These are phyloP conservation scores for Gambusia yucatana DNA, from an alignment of 2,797 vertebrate genomes.

Conservation along the genomic window DNA sequence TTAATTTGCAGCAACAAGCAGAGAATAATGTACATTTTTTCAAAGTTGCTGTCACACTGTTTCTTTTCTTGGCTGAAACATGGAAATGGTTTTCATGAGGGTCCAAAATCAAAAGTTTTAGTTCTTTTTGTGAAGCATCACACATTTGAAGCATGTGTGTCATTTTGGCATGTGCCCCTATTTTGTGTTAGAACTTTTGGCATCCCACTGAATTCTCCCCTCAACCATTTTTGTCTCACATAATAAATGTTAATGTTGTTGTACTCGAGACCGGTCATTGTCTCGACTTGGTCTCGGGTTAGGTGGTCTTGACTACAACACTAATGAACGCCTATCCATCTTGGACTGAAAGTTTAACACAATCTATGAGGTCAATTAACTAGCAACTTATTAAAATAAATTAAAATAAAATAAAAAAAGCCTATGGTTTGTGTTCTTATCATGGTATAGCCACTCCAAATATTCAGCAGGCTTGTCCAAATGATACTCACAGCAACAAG, in stretches of 20 bases:
- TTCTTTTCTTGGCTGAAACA: background rate
- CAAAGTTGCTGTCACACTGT: background rate
- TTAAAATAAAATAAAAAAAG: background rate
- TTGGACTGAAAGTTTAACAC: background rate
- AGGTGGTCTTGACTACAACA: too few species aligned
- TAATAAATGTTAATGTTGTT: too few species aligned
- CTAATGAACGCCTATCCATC: too few species aligned
- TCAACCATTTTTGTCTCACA: too few species aligned
- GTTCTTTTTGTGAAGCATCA: background rate
- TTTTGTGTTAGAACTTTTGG: background rate
- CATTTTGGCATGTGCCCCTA: background rate
- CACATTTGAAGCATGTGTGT: background rate
- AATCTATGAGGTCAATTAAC: background rate
- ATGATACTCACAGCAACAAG: background rate
- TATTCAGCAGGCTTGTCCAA: background rate
- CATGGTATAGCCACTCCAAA: too few species aligned
- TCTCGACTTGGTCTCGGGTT: too few species aligned
- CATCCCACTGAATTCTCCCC: background rate
- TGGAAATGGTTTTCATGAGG: background rate
- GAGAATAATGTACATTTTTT: background rate
- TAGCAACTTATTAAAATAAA: background rate
- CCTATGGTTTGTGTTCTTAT: background rate
- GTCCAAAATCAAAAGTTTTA: background rate
- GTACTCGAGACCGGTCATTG: too few species aligned
- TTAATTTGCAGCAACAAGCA: background rate